A percentile compares a stretch with the other conserved stretches of the same genome.
These are phyloP conservation scores for Drosophila suzukii DNA, from an alignment of 1,140 invertebrate species.

Conservation along the genomic window DNA sequence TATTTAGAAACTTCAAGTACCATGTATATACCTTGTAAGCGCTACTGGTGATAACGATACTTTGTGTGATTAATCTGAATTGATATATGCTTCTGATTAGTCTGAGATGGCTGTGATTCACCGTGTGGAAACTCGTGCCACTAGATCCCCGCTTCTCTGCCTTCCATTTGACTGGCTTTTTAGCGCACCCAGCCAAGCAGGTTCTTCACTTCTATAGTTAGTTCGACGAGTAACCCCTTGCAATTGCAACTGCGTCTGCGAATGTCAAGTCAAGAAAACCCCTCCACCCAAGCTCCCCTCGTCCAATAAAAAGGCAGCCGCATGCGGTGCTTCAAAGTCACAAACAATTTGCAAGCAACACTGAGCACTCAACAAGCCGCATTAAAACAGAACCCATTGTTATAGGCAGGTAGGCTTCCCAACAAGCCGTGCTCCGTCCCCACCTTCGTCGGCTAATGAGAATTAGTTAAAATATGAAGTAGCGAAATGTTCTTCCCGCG, in stretches of 20 bases:
- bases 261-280: constrained; percentile 49
- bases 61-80: background rate
- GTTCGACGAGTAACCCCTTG: constrained; percentile 41
- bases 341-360: constrained; percentile 70
- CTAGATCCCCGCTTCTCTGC: background rate
- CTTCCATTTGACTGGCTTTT: constrained; percentile 36
- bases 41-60: background rate
- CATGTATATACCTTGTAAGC: constrained; percentile 1
- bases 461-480: constrained; percentile 45
- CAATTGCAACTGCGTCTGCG: constrained; percentile 45
- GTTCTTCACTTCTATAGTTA: constrained; percentile 37
- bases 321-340: constrained; percentile 65
- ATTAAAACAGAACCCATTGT: constrained; percentile 67
- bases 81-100: background rate
- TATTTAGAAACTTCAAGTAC: background rate
- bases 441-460: constrained; percentile 21
- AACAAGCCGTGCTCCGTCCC: background rate
- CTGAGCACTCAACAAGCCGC: constrained; percentile 71
- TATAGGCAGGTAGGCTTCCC: constrained; percentile 17
- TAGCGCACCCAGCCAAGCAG: constrained; percentile 7
- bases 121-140: background rate
- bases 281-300: background rate
- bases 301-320: constrained; percentile 22
- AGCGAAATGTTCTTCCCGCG: constrained; percentile 22
- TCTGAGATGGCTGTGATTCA: background rate